Evolutionary conservation across 2,888 invertebrate species (phyloP).

Genomic region (Oligia latruncula): DNA sequence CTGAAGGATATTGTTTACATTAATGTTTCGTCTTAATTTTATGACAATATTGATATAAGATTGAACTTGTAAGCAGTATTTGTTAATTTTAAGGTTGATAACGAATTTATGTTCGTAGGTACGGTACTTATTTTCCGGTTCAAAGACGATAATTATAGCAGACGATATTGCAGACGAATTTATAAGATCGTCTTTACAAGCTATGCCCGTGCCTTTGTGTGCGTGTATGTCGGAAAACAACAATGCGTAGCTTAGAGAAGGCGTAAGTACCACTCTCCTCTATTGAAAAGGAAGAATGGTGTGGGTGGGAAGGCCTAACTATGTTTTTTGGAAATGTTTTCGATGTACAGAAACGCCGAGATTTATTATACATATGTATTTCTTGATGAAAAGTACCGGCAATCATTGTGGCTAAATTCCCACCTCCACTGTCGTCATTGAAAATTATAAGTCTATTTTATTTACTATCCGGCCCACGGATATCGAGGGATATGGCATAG

Average conservation of each 20-base stretch:
- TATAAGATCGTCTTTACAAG: too few species aligned
- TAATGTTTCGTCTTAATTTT: slow-evolving; percentile 51
- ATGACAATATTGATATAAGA: slow-evolving; percentile 56
- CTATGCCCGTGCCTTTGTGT: too few species aligned
- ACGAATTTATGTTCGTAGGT: neutral
- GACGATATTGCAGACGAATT: too few species aligned
- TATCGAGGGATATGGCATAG: too few species aligned
- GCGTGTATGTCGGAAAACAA: too few species aligned
- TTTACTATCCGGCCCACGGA: neutral
- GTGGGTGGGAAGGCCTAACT: too few species aligned
- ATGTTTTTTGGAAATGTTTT: neutral
- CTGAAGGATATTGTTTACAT: slow-evolving; percentile 7
- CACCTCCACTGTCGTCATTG: neutral
- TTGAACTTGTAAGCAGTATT: slow-evolving; percentile 22
- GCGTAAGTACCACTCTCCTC: neutral
- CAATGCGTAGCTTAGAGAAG: too few species aligned
- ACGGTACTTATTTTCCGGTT: neutral
- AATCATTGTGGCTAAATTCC: neutral
- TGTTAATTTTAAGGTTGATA: slow-evolving; percentile 2
- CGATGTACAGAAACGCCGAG: neutral
- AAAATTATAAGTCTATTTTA: neutral
- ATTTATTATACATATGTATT: neutral
- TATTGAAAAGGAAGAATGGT: neutral
- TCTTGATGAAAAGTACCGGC: neutral
- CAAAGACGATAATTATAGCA: neutral